Evolutionary conservation across 1,140 invertebrate genomes (phyloP), one percentile per base, ranked within the genome.

Genomic region (Meloidogyne floridensis): DNA sequence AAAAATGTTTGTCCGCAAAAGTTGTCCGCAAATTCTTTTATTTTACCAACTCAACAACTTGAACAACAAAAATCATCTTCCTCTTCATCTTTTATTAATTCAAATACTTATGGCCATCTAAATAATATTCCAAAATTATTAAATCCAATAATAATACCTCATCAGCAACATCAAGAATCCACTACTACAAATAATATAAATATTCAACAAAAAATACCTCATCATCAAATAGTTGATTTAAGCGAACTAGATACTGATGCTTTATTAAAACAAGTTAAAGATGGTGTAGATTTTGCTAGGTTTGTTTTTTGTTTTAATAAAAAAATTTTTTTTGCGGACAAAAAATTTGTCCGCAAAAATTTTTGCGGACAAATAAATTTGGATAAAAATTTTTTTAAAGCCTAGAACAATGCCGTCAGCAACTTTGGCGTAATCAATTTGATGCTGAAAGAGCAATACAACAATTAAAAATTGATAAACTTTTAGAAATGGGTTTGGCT

Each of bases 391-490:
- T 32, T 59, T 59, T 59, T 59, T 32, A 9, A 59, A 86, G 85
- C n/a, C 42, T 54, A 15, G 86, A 83, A 47, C 78, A 87, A 73
- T 86, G 85, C n/a, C 56, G 72, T n/a, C 69, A 73, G 7, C 70
- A 74, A 9, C 74, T 86, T 11, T 56, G 74, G 47, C 54, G 59
- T 13, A 32, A 80, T 42, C 82, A 77, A 3, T 86, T 85, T 72
- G 84, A 86, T 32, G 86, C 73, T 18, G 79, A 83, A 47, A 69
- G 8, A 32, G 77, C 86, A n/a, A 56, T 86, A 13, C 79, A 72
- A 80, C 43, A 81, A 43, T 73, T 86, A n/a, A 86, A 86, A 78
- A 77, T 86, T 32, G 86, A 86, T 20, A 81, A 82, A n/a, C 76
- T 86, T 11, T 32, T 86, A n/a, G 86, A 87, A 72, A 81, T 80